Base-by-base conservation (phyloP, 2,113 vertebrate genomes). In the Condylura cristata region DNA sequence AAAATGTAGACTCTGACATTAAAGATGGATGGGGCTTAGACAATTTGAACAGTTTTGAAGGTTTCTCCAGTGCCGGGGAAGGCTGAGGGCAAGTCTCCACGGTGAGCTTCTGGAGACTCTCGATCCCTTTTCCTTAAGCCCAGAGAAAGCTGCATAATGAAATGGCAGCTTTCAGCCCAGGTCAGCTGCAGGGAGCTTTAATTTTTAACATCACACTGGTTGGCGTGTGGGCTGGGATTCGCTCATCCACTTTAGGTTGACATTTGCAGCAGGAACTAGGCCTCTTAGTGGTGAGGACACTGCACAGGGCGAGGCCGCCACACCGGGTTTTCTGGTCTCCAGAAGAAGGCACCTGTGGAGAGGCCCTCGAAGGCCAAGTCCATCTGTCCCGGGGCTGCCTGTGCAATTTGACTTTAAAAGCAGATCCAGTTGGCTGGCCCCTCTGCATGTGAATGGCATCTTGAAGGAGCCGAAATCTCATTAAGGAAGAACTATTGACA, bases 11-110 rank as follows among this genome's bases (percentile, higher is more conserved):
- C 22, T 56, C 68, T 97, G 94, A 93, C 0, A 2, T 76, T 76
- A 86, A 93, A 91, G 92, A 97, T 80, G 63, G 92, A 93, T 26
- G 17, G 76, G 65, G 76, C 94, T 97, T 89, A 95, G 96, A 79
- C 61, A 66, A 96, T 79, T 6, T 5, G 61, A 91, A 97, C 71
- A 3, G 84, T 88, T 95, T 80, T 81, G 96, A 92, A 92, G 95
- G 85, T 41, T 94, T 91, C 72, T 70, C 60, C 60, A 26, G 90
- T 1, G 34, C 60, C 4, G 63, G 63, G 86, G 82, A 76, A 37
- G 66, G 88, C 46, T 26, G 96, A 95, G 78, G 93, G 92, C 91
- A 86, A 10, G 84, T 79, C 95, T 95, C 88, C 6, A 3, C 0
- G 32, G 46, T 51, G 46, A 2, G 16, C 89, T 76, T 89, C 71